These are phyloP conservation scores for Magallana nippona DNA, from an alignment of 2,888 invertebrate species.

Conservation along the genomic window DNA sequence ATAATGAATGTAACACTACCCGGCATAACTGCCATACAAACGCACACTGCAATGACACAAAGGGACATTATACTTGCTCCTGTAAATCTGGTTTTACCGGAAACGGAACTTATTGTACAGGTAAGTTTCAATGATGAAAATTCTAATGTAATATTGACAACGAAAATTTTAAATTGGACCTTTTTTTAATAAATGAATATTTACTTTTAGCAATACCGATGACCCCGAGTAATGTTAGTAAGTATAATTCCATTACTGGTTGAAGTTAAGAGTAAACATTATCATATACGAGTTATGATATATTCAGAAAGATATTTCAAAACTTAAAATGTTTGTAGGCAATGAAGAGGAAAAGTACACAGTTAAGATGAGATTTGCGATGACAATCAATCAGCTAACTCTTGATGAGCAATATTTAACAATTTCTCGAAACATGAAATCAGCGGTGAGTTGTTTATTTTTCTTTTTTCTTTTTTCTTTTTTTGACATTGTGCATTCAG, in stretches of 20 bases:
- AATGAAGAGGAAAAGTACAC: not conserved
- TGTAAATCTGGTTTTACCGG: conserved; percentile 35
- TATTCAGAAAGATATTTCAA: not conserved
- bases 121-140: not conserved
- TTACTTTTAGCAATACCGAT: not conserved
- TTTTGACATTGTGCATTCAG: no score
- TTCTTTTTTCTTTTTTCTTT: not conserved
- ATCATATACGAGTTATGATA: not conserved
- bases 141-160: not conserved
- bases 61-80: conserved; percentile 21
- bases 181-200: not conserved
- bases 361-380: not conserved
- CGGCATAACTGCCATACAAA: conserved; percentile 16
- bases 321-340: not conserved
- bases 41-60: conserved; percentile 24
- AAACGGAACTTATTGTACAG: not conserved
- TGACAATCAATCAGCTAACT: not conserved
- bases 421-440: not conserved
- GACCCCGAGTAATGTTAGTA: not conserved
- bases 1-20: conserved; percentile 33
- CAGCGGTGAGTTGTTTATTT: not conserved
- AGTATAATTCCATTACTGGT: not conserved
- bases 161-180: not conserved
- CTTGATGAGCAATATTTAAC: not conserved
- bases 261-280: no score